Conservation (phyloP, 2,797 vertebrate genomes). For the Cynopterus sphinx region DNA sequence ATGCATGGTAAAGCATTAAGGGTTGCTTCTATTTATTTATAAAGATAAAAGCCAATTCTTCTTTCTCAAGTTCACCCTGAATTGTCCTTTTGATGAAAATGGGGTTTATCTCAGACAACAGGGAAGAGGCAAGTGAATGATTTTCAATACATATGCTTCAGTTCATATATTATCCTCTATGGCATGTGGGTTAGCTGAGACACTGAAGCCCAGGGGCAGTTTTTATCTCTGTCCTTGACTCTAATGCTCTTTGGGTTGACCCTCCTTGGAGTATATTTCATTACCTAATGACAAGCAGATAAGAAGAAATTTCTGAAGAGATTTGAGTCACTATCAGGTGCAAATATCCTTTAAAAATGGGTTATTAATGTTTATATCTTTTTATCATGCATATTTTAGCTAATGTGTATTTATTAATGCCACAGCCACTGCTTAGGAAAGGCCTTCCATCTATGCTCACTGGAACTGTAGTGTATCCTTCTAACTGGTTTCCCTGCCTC, state of each 20-base stretch:
- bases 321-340: background rate
- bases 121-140: constrained; percentile 48
- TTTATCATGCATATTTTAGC: background rate
- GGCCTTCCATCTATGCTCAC: background rate
- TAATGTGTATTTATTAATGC: background rate
- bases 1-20: background rate
- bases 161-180: constrained; percentile 28
- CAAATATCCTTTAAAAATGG: background rate
- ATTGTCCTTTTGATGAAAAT: constrained; percentile 53
- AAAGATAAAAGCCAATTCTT: constrained; percentile 52
- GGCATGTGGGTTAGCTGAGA: background rate
- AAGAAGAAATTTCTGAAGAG: constrained; percentile 27
- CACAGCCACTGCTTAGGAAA: background rate
- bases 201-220: background rate
- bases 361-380: background rate
- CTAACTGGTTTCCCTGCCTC: background rate
- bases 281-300: background rate
- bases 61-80: constrained; percentile 41
- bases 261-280: background rate
- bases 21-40: constrained; percentile 54
- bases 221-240: constrained; percentile 51
- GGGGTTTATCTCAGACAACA: constrained; percentile 16
- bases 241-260: background rate
- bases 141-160: constrained; percentile 57
- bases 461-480: background rate